Evolutionary conservation across 2,113 vertebrate genomes (phyloP).

Genomic region (Rhea pennata): DNA sequence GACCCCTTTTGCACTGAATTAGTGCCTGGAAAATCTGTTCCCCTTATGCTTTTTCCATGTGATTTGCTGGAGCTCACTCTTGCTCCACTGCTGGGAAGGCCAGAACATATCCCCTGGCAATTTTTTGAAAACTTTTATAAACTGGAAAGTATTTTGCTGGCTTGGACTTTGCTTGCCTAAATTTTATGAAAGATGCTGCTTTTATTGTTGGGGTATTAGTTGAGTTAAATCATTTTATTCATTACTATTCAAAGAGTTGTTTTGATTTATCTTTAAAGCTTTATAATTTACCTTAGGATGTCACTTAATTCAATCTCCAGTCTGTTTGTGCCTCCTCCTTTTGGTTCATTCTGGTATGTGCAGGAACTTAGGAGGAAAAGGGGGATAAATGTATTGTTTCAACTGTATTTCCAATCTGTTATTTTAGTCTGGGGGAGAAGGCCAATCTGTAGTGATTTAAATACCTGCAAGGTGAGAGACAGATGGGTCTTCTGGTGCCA

Average conservation of each 20-base stretch:
- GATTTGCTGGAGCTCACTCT: conserved; percentile 52
- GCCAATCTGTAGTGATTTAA: conserved; percentile 19
- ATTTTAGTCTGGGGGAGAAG: conserved; percentile 34
- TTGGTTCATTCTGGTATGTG: not conserved
- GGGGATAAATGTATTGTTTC: not conserved
- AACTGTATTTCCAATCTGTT: conserved; percentile 29
- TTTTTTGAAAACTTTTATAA: conserved; percentile 71
- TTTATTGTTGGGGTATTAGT: conserved; percentile 19
- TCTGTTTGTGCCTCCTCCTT: not conserved
- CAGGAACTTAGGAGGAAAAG: not conserved
- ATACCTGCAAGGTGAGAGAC: conserved; percentile 8
- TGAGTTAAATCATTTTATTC: conserved; percentile 18
- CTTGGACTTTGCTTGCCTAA: conserved; percentile 47
- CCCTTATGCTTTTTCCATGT: conserved; percentile 68
- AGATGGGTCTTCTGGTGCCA: not conserved
- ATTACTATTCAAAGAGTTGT: not conserved
- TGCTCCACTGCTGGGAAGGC: conserved; percentile 49
- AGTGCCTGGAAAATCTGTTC: conserved; percentile 69
- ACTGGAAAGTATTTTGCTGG: conserved; percentile 78
- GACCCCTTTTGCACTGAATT: conserved; percentile 55
- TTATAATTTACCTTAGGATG: not conserved
- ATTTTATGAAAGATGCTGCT: conserved; percentile 35
- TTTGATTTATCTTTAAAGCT: not conserved
- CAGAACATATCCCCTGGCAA: conserved; percentile 68
- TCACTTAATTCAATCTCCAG: not conserved